Conservation (phyloP, 2,113 vertebrate species). For the Macquaria australasica region DNA sequence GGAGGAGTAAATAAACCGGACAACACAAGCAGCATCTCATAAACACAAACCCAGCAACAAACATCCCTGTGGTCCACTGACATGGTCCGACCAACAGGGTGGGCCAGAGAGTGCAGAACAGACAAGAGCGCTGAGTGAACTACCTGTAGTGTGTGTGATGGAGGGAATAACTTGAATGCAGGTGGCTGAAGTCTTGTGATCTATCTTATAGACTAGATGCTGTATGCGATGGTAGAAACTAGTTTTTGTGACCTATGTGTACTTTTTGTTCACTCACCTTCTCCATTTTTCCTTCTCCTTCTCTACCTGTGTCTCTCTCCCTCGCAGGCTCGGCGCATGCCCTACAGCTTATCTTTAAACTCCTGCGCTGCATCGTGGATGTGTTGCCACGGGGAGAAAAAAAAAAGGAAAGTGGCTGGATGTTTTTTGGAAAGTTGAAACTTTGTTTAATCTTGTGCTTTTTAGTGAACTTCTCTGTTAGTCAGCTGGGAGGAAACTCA, state of each 20-base stretch:
- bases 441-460: conserved; percentile 79
- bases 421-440: conserved; percentile 72
- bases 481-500: conserved; percentile 73
- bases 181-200: conserved; percentile 22
- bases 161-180: conserved; percentile 22
- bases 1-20: conserved; percentile 89
- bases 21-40: conserved; percentile 73
- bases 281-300: not conserved
- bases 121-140: not conserved
- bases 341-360: conserved; percentile 79
- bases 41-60: conserved; percentile 71
- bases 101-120: conserved; percentile 72
- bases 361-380: conserved; percentile 39
- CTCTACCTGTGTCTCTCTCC: conserved; percentile 14
- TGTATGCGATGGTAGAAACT: not conserved
- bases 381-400: conserved; percentile 68
- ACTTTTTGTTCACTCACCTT: conserved; percentile 24
- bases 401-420: conserved; percentile 56
- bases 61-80: conserved; percentile 51
- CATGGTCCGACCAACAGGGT: conserved; percentile 70
- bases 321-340: conserved; percentile 64
- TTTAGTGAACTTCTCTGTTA: conserved; percentile 69
- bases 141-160: not conserved
- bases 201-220: not conserved
- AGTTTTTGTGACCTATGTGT: conserved; percentile 8